These are phyloP conservation scores for Tiaroga cobitis DNA, from an alignment of 2,797 vertebrate species.

Conservation along the genomic window DNA sequence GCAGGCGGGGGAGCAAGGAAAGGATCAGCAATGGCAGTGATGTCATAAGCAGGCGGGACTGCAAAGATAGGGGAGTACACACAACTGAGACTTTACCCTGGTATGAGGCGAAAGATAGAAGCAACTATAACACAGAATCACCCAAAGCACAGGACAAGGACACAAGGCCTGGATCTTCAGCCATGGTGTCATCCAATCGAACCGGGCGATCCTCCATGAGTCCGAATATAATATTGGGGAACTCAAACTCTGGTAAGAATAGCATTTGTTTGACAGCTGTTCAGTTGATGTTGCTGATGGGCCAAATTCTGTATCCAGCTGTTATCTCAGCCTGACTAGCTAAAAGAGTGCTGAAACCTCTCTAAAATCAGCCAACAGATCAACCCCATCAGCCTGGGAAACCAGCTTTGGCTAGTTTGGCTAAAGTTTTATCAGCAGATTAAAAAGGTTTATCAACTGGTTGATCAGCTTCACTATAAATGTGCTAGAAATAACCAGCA, in stretches of 20 bases:
- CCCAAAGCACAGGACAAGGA: constrained; percentile 95
- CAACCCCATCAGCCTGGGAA: background rate
- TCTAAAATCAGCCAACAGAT: background rate
- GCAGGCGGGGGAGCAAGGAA: constrained; percentile 75
- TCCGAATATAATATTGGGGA: constrained; percentile 84
- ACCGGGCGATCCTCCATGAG: constrained; percentile 89
- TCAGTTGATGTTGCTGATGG: background rate
- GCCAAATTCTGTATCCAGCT: background rate
- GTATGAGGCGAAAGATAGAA: constrained; percentile 86
- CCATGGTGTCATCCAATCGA: constrained; percentile 84
- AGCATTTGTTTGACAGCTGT: background rate
- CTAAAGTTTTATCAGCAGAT: background rate
- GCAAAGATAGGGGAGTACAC: constrained; percentile 84
- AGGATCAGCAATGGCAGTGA: constrained; percentile 69
- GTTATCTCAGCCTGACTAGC: background rate
- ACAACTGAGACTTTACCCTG: constrained; percentile 88
- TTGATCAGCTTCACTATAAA: background rate
- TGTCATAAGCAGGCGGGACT: constrained; percentile 73
- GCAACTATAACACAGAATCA: constrained; percentile 81
- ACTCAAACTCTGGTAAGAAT: constrained; percentile 85
- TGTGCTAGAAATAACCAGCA: background rate
- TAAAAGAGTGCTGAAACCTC: background rate
- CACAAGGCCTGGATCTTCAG: constrained; percentile 82
- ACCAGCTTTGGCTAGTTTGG: background rate
- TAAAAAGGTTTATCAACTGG: background rate